Conservation (phyloP, 2,888 invertebrate species). For the Aricia artaxerxes region DNA sequence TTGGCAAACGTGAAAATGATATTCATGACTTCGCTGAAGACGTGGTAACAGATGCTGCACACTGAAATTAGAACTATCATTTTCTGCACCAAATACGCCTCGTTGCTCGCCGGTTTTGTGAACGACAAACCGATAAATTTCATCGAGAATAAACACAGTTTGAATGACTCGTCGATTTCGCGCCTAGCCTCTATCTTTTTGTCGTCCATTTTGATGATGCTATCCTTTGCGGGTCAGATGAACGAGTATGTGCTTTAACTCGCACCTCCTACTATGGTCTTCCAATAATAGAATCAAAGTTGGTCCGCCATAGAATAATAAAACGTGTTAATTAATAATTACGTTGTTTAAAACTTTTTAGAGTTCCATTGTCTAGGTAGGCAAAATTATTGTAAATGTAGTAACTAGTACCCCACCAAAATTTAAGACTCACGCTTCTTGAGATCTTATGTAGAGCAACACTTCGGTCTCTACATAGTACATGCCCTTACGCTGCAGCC, state of each 20-base stretch:
- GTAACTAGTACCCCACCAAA: too few species aligned
- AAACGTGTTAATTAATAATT: background rate
- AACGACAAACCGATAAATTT: constrained; percentile 64
- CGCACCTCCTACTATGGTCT: background rate
- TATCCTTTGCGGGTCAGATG: background rate
- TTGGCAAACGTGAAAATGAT: constrained; percentile 65
- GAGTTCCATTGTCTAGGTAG: background rate
- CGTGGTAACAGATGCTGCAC: constrained; percentile 64
- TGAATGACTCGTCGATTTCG: constrained; percentile 63
- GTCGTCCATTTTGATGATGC: constrained; percentile 51
- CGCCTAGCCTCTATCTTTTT: constrained; percentile 54
- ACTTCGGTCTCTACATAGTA: too few species aligned
- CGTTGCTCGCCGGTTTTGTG: constrained; percentile 48
- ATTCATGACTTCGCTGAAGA: constrained; percentile 67
- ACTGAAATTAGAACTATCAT: constrained; percentile 58
- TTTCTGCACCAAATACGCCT: constrained; percentile 54
- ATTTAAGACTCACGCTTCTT: background rate
- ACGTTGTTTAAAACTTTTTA: background rate
- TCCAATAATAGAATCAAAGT: background rate
- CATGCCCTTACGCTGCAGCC: too few species aligned
- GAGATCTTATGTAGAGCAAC: background rate
- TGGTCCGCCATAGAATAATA: background rate
- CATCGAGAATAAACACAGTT: constrained; percentile 62
- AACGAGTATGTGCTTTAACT: background rate
- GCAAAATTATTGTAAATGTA: background rate